Evolutionary conservation across 2,797 vertebrate species (phyloP).

Genomic region (Pelobates cultripes): DNA sequence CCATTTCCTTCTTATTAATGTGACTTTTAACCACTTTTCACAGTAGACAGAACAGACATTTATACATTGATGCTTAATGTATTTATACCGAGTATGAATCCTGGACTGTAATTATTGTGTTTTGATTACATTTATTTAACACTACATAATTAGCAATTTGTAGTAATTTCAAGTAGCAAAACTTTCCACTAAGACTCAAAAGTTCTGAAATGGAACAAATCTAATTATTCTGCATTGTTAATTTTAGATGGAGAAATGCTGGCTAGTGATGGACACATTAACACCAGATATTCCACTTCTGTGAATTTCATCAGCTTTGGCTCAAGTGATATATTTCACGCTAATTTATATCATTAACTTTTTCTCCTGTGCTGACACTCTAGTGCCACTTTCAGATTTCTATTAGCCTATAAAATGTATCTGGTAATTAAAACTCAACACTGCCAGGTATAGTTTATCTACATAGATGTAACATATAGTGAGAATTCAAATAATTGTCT

Average conservation of each 20-base stretch:
- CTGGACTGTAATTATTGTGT: not conserved
- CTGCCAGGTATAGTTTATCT: not conserved
- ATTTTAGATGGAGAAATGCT: constrained; percentile 61
- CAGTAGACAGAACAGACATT: too few relatives aligned
- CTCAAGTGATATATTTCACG: constrained; percentile 60
- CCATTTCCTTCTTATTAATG: too few relatives aligned
- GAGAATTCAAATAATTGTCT: not conserved
- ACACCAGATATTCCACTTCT: constrained; percentile 58
- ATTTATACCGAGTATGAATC: not conserved
- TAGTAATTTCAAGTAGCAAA: constrained; percentile 52
- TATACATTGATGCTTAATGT: not conserved
- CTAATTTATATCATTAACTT: not conserved
- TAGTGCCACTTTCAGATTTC: constrained; percentile 66
- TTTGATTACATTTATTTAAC: not conserved
- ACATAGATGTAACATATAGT: not conserved
- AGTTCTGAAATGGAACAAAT: constrained; percentile 54
- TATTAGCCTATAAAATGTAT: constrained; percentile 8
- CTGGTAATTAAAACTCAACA: not conserved
- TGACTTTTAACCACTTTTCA: too few relatives aligned
- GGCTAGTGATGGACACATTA: constrained; percentile 61
- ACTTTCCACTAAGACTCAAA: constrained; percentile 50
- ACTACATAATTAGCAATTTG: not conserved
- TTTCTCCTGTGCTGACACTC: constrained; percentile 55
- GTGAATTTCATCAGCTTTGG: constrained; percentile 59
- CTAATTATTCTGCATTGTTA: constrained; percentile 61